Percentiles rank a stretch among this genome's conserved stretches.
phyloP scores from a whole-genome alignment of 2,113 vertebrate genomes.

The Antigone vipio region DNA sequence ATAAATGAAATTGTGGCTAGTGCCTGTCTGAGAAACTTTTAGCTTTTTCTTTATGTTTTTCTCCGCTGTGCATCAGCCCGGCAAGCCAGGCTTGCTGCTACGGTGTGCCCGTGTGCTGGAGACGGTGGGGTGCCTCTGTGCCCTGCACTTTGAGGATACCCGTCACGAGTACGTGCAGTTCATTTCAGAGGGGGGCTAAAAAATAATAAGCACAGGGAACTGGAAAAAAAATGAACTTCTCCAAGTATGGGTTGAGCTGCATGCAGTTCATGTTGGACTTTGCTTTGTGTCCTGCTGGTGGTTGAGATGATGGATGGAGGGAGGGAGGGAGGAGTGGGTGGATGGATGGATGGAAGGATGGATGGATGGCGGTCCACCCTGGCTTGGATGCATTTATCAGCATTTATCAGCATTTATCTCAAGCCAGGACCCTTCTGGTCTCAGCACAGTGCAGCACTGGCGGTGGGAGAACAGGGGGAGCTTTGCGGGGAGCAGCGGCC shows the following conservation, averaged over 20 bases:
- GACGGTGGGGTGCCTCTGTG: not conserved
- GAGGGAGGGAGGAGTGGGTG: not conserved
- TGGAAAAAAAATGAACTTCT: not conserved
- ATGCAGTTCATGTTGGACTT: not conserved
- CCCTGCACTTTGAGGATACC: not conserved
- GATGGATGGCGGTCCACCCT: not conserved
- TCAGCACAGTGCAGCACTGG: not conserved
- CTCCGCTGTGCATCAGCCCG: not conserved
- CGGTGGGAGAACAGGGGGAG: not conserved
- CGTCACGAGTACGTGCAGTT: accelerated
- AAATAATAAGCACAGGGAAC: not conserved
- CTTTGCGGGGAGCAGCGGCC: not conserved
- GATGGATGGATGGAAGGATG: not conserved
- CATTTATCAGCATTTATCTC: not conserved
- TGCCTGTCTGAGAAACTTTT: not conserved
- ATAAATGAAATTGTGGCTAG: not conserved
- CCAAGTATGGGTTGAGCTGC: accelerated
- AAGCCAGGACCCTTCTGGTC: not conserved
- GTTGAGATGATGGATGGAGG: not conserved
- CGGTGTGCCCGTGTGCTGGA: accelerated
- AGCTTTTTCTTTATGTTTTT: not conserved
- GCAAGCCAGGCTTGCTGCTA: not conserved
- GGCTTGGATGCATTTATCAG: not conserved
- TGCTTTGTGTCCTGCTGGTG: not conserved
- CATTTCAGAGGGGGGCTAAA: not conserved